Conservation (phyloP, 2,113 vertebrate species). For the Percina caprodes region DNA sequence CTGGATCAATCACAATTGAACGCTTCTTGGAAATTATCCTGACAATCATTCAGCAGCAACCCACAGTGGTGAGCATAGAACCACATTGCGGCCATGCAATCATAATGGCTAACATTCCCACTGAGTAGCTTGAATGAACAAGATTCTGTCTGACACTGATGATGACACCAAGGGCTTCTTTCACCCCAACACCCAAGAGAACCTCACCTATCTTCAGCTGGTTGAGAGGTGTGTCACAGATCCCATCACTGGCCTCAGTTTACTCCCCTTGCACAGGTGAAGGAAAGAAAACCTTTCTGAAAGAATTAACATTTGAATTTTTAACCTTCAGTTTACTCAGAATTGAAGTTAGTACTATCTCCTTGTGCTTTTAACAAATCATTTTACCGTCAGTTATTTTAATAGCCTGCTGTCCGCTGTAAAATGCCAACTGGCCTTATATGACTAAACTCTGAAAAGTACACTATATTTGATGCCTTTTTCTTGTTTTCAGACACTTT, state of each 20-base stretch:
- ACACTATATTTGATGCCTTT: neutral
- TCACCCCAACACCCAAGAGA: no score
- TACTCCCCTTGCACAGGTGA: constrained; percentile 52
- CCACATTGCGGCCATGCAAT: no score
- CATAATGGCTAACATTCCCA: constrained; percentile 53
- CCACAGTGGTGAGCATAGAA: no score
- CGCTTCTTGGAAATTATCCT: constrained; percentile 76
- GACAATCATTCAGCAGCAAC: constrained; percentile 50
- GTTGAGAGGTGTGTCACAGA: no score
- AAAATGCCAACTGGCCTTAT: neutral
- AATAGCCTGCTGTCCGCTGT: neutral
- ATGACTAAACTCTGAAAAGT: neutral
- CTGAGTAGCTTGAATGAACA: constrained; percentile 76
- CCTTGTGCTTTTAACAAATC: neutral
- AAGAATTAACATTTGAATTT: neutral
- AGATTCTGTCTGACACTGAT: no score
- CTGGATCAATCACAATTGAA: constrained; percentile 75
- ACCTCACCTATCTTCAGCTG: no score
- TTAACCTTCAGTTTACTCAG: neutral
- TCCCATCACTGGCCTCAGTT: constrained; percentile 52
- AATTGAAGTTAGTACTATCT: neutral
- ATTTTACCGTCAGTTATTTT: neutral
- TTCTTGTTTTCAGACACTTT: neutral
- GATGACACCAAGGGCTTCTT: no score
- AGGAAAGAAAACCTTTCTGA: neutral